Conservation (phyloP, 2,888 invertebrate genomes). For the Acleris emargana region DNA sequence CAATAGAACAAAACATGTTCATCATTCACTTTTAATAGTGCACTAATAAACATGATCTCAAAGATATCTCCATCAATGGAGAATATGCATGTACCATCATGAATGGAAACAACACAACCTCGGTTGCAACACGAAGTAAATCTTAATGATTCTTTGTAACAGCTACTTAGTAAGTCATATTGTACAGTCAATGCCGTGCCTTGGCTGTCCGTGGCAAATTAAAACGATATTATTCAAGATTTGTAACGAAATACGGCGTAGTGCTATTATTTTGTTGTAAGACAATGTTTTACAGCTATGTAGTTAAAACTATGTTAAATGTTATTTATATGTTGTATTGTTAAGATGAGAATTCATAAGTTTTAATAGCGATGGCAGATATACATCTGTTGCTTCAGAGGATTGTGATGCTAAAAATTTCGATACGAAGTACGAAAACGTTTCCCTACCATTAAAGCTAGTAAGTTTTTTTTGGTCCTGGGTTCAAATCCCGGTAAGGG, state of each 20-base stretch:
- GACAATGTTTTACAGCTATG: neutral
- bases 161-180: slow-evolving; percentile 17
- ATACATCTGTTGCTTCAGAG: too few relatives aligned
- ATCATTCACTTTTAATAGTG: too few relatives aligned
- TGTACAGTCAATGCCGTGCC: slow-evolving; percentile 18
- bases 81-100: neutral
- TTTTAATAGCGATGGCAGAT: too few relatives aligned
- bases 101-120: neutral
- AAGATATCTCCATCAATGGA: too few relatives aligned
- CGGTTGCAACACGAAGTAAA: slow-evolving; percentile 12
- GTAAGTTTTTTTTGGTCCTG: too few relatives aligned
- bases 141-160: slow-evolving; percentile 16
- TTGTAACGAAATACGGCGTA: slow-evolving; percentile 13
- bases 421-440: too few relatives aligned
- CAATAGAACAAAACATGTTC: too few relatives aligned
- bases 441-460: too few relatives aligned
- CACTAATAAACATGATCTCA: slow-evolving; percentile 2
- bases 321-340: too few relatives aligned
- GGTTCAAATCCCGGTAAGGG: too few relatives aligned
- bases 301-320: neutral
- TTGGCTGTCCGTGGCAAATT: slow-evolving; percentile 27
- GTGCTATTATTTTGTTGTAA: neutral
- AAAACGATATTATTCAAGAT: slow-evolving; percentile 25
- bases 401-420: too few relatives aligned
- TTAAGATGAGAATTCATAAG: too few relatives aligned